These are phyloP conservation scores for Raja brachyura DNA, from an alignment of 2,113 vertebrate species.

Conservation along the genomic window DNA sequence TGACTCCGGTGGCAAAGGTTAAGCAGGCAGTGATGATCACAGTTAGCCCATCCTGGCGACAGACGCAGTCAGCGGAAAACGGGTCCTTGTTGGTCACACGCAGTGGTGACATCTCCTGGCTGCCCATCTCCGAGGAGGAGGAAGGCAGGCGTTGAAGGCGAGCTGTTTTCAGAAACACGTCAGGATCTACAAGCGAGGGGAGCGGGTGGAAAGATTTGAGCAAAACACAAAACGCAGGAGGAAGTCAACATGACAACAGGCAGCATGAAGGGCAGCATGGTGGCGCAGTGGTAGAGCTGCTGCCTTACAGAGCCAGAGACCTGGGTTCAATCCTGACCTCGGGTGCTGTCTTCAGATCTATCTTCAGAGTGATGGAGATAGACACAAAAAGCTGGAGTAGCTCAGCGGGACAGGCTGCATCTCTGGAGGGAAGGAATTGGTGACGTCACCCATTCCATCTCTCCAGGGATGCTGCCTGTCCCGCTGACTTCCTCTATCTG, in stretches of 20 bases:
- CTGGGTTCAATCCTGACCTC: too few species aligned
- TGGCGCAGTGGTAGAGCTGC: too few species aligned
- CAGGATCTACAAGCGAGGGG: slow-evolving; percentile 68
- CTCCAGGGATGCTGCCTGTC: too few species aligned
- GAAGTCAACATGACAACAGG: slow-evolving; percentile 41
- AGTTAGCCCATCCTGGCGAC: slow-evolving; percentile 81
- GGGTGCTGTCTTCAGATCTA: too few species aligned
- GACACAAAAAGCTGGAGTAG: too few species aligned
- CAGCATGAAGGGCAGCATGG: not conserved
- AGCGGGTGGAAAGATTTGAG: not conserved
- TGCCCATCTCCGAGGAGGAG: slow-evolving; percentile 83
- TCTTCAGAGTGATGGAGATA: too few species aligned
- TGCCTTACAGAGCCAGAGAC: too few species aligned
- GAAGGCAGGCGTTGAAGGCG: slow-evolving; percentile 91
- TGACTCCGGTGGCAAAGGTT: slow-evolving; percentile 88
- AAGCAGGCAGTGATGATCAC: slow-evolving; percentile 94
- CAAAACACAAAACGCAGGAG: too few species aligned
- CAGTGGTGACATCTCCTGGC: slow-evolving; percentile 74
- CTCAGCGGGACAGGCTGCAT: too few species aligned
- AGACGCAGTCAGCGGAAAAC: slow-evolving; percentile 79
- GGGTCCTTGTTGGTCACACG: slow-evolving; percentile 85
- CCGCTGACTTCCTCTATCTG: too few species aligned
- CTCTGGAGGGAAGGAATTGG: too few species aligned
- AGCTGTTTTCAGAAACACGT: slow-evolving; percentile 83
- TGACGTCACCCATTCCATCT: too few species aligned